Evolutionary conservation across 2,113 vertebrate species (phyloP).

Genomic region (Ammodytes dubius): DNA sequence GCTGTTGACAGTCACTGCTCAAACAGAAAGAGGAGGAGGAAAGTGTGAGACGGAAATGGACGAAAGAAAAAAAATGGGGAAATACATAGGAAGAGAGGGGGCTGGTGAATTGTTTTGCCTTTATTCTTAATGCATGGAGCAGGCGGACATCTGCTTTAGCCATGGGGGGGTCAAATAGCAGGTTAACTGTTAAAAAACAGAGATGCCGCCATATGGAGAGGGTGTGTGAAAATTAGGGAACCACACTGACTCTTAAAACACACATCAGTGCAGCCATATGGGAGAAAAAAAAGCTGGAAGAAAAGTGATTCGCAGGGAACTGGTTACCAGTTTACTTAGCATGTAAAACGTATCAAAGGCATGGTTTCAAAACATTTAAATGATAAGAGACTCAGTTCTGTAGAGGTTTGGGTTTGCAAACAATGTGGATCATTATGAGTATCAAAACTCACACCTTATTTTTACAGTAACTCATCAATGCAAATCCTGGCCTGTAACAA

Average conservation of each 20-base stretch:
- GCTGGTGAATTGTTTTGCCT: constrained; percentile 5
- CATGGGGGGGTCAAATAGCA: constrained; percentile 20
- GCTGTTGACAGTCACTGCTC: constrained; percentile 26
- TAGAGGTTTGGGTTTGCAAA: not conserved
- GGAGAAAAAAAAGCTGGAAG: not conserved
- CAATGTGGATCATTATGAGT: not conserved
- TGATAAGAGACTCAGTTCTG: not conserved
- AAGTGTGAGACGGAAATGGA: constrained; percentile 43
- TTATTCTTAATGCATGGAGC: constrained; percentile 54
- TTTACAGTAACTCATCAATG: not conserved
- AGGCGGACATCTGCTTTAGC: constrained; percentile 57
- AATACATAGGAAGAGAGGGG: constrained; percentile 6
- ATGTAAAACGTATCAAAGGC: not conserved
- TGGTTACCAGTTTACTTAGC: not conserved
- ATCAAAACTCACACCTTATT: not conserved
- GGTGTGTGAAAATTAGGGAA: constrained; percentile 18
- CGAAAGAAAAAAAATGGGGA: constrained; percentile 23
- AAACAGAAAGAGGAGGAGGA: constrained; percentile 30
- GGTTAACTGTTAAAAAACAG: constrained; percentile 46
- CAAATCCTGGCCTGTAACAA: not conserved
- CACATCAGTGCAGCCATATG: constrained; percentile 21
- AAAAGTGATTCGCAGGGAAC: not conserved
- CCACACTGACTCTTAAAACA: constrained; percentile 23
- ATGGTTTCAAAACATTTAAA: not conserved
- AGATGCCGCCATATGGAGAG: constrained; percentile 24